Conservation (phyloP, 35 echinoderm and acorn worm species). For the Patiria miniata region DNA sequence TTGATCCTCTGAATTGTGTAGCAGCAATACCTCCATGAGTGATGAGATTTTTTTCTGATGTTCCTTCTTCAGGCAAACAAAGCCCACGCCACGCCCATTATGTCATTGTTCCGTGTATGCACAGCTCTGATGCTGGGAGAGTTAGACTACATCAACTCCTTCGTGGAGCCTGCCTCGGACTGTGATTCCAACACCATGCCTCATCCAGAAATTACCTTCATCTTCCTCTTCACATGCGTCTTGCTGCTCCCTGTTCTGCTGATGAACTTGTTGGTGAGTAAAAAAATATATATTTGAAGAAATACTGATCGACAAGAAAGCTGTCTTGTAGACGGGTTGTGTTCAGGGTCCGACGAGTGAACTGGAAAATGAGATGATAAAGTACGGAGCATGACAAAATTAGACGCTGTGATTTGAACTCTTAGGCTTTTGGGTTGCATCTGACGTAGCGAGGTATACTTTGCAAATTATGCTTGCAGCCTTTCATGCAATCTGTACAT, state of each 20-base stretch:
- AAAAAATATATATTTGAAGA: too few relatives aligned
- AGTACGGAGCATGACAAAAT: neutral
- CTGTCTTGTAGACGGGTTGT: too few relatives aligned
- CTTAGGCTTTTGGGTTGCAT: too few relatives aligned
- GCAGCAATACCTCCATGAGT: too few relatives aligned
- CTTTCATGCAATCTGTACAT: too few relatives aligned
- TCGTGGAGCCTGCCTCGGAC: slow-evolving; percentile 67
- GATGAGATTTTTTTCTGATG: neutral
- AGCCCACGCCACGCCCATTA: slow-evolving; percentile 43
- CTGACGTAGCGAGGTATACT: too few relatives aligned
- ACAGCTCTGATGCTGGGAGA: slow-evolving; percentile 79
- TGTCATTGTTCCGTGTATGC: slow-evolving; percentile 70
- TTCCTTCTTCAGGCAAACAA: slow-evolving; percentile 56
- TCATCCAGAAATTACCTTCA: slow-evolving; percentile 51
- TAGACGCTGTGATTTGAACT: neutral
- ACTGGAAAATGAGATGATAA: neutral
- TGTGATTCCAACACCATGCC: slow-evolving; percentile 34
- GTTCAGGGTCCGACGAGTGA: neutral
- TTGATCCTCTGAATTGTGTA: too few relatives aligned
- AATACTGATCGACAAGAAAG: too few relatives aligned
- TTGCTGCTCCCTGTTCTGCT: slow-evolving; percentile 80
- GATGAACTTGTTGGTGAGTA: slow-evolving; percentile 92
- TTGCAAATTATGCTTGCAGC: too few relatives aligned
- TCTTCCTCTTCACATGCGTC: slow-evolving; percentile 57
- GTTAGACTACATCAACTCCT: slow-evolving; percentile 82